These are phyloP conservation scores for Pseudorectes ferrugineus DNA, from an alignment of 2,113 vertebrate genomes.

Conservation along the genomic window DNA sequence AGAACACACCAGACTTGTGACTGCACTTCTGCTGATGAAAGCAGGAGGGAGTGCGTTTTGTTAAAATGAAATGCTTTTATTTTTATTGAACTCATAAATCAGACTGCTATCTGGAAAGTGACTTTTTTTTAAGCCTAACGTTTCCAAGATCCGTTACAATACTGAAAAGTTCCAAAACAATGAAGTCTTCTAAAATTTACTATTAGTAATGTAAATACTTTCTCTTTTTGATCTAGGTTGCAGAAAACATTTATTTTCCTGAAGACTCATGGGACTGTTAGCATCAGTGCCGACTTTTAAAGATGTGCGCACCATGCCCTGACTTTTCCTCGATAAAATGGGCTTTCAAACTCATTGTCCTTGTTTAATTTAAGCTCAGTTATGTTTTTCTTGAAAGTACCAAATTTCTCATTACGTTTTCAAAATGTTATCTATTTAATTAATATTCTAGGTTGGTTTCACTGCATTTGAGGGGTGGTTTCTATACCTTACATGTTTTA, in stretches of 20 bases:
- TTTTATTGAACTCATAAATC: neutral
- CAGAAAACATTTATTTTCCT: neutral
- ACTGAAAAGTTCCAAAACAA: neutral
- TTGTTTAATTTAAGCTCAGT: neutral
- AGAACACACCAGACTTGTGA: neutral
- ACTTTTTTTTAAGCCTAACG: neutral
- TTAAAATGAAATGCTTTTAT: neutral
- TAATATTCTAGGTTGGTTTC: neutral
- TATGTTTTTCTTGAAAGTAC: neutral
- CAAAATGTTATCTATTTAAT: neutral
- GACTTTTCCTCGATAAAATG: neutral
- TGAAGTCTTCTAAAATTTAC: neutral
- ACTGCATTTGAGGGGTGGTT: neutral
- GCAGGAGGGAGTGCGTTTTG: neutral
- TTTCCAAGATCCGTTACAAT: neutral
- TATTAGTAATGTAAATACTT: neutral
- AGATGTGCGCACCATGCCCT: neutral
- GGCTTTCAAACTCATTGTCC: neutral
- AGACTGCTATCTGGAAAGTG: neutral
- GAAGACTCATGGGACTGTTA: neutral
- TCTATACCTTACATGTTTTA: neutral
- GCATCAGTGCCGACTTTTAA: accelerated
- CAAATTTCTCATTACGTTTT: neutral
- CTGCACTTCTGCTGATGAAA: neutral
- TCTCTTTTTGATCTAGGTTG: neutral